Evolutionary conservation across 1,140 invertebrate species (phyloP), one percentile per base, ranked within the genome.

Genomic region (Coelopa frigida): DNA sequence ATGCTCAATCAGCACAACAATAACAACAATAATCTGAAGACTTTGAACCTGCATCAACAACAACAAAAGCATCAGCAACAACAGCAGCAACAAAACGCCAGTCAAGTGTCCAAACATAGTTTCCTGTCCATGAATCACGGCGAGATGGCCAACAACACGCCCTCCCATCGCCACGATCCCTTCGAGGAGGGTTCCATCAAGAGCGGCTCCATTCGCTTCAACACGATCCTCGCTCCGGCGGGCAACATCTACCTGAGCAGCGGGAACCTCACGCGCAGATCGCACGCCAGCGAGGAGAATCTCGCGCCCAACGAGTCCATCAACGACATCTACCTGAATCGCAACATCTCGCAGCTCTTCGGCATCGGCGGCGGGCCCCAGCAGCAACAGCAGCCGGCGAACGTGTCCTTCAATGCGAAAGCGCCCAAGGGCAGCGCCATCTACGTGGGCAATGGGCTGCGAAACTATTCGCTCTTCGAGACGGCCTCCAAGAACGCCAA

Each of bases 301-400:
- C 26, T 51, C 2, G 26, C 33, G 5, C 40, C 40, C 8, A 50
- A 48, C 5, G 62, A 66, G 44, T 66, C 62, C 15, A 61, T 66
- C 38, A 66, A 66, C 40, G 62, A 66, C 29, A 66, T 66, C n/a
- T 66, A 61, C 50, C 27, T 66, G 20, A 66, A 66, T 46, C 62
- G 62, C 22, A 66, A 66, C 40, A 61, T 62, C 37, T 54, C 62
- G 11, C 59, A 66, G 43, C 45, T 64, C 5, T 64, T 64, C 35
- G 61, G 61, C 0, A 26, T 64, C 14, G 55, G 49, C 7, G 23
- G 5, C 27, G 31, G 15, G 23, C 45, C 11, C 33, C 11, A 15
- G 26, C 45, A 38, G 21, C 43, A 43, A 18, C 41, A 43, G 1
- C 37, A 57, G 6, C 62, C 58, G 42, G 59, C 62, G 4, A 66